Evolutionary conservation across 2,797 vertebrate genomes (phyloP).

Genomic region (Champsocephalus esox): DNA sequence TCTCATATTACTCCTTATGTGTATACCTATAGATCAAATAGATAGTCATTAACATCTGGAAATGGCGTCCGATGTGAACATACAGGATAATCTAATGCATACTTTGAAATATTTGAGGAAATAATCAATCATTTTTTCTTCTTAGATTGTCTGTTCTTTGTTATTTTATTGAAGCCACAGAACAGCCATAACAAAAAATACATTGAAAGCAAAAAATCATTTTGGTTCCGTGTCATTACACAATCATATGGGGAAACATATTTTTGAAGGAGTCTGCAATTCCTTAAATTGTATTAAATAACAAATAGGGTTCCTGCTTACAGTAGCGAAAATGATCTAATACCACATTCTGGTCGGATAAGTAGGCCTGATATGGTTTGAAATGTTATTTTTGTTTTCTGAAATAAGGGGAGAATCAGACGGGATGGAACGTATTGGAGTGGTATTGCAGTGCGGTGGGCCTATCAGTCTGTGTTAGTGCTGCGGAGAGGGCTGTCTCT

Average conservation of each 20-base stretch:
- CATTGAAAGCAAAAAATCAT: neutral
- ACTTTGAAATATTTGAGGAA: neutral
- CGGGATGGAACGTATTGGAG: slow-evolving; percentile 50
- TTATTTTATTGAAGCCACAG: neutral
- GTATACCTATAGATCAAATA: neutral
- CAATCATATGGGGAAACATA: neutral
- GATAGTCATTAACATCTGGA: neutral
- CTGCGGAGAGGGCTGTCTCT: slow-evolving; percentile 68
- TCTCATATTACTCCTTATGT: neutral
- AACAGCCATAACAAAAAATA: neutral
- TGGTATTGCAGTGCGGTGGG: slow-evolving; percentile 55
- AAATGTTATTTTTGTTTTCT: slow-evolving; percentile 34
- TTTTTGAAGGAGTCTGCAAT: neutral
- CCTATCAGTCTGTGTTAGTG: slow-evolving; percentile 82
- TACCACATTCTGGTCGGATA: neutral
- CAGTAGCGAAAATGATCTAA: neutral
- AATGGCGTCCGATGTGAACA: neutral
- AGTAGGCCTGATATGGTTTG: slow-evolving; percentile 19
- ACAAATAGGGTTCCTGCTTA: neutral
- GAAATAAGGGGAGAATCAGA: slow-evolving; percentile 44
- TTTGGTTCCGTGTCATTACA: too few species aligned
- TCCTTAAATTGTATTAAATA: neutral
- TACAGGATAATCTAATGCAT: neutral
- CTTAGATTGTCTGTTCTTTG: too few species aligned
- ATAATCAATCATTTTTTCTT: neutral